phyloP scores from a whole-genome alignment of 2,797 vertebrate genomes.

The Macroramphosus scolopax region DNA sequence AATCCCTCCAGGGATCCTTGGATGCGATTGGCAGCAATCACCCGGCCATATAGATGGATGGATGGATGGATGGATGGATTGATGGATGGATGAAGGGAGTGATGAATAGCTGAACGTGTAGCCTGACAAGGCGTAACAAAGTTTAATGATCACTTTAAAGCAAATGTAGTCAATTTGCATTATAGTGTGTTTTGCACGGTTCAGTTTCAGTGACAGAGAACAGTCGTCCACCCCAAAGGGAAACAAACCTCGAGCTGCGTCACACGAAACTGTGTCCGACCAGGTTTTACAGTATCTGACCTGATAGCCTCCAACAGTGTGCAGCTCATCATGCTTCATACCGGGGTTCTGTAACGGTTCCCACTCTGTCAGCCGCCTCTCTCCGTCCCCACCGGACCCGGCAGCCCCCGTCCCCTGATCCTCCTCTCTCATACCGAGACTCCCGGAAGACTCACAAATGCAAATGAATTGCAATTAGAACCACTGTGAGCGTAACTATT shows the following conservation, averaged over 20 bases:
- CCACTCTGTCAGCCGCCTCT: constrained; percentile 28
- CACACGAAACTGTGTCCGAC: not conserved
- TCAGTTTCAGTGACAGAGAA: too few species aligned
- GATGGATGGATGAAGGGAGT: not conserved
- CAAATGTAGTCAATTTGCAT: too few species aligned
- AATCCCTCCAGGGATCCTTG: constrained; percentile 36
- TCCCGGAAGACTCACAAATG: constrained; percentile 43
- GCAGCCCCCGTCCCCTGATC: too few species aligned
- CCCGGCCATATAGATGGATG: not conserved
- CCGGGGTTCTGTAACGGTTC: constrained; percentile 23
- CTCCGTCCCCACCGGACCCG: too few species aligned
- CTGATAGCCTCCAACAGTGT: too few species aligned
- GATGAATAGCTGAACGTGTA: too few species aligned
- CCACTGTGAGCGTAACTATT: constrained; percentile 60
- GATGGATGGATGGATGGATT: constrained; percentile 17
- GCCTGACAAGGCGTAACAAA: too few species aligned
- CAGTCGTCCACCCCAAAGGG: too few species aligned
- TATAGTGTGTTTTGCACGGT: not conserved
- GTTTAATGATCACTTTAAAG: too few species aligned
- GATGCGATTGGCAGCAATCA: constrained; percentile 53
- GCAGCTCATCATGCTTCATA: constrained; percentile 9
- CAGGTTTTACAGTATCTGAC: too few species aligned
- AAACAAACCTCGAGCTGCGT: too few species aligned
- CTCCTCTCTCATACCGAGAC: constrained; percentile 24
- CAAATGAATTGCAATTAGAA: constrained; percentile 73